Conservation (phyloP, 2,113 vertebrate genomes). For the Podarcis muralis region DNA sequence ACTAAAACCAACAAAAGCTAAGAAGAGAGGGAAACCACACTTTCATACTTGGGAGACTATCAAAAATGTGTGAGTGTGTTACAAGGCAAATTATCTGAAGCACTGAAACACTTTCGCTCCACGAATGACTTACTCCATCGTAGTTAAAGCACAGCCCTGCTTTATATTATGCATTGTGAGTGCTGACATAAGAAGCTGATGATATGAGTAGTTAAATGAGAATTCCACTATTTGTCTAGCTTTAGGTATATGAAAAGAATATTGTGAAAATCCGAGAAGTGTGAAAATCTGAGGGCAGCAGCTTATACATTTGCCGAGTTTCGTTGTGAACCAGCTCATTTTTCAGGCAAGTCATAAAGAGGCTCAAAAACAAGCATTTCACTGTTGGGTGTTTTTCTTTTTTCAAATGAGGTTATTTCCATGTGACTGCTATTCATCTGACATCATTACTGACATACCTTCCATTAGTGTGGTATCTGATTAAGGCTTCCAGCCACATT, state of each 20-base stretch:
- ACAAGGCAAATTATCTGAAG: conserved; percentile 58
- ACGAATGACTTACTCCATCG: conserved; percentile 45
- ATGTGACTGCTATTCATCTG: conserved; percentile 74
- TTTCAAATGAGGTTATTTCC: conserved; percentile 69
- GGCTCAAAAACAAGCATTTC: conserved; percentile 74
- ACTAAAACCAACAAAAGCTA: neutral
- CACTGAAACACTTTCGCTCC: conserved; percentile 58
- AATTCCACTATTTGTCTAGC: conserved; percentile 56
- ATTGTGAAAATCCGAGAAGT: conserved; percentile 47
- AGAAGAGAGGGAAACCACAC: conserved; percentile 21
- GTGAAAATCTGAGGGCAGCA: conserved; percentile 69
- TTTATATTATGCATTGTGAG: conserved; percentile 51
- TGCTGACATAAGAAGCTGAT: conserved; percentile 56
- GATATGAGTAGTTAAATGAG: conserved; percentile 55
- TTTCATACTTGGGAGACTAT: conserved; percentile 37
- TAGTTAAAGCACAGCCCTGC: conserved; percentile 50
- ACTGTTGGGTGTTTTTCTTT: conserved; percentile 67
- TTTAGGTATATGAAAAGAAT: conserved; percentile 53
- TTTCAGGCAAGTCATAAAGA: conserved; percentile 78
- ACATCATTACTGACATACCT: conserved; percentile 80
- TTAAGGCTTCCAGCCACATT: conserved; percentile 74
- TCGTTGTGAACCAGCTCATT: conserved; percentile 76
- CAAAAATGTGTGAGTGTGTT: conserved; percentile 44
- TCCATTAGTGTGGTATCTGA: conserved; percentile 74
- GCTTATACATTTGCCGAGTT: conserved; percentile 73